Conservation (phyloP, 1,140 invertebrate species). For the Calliphora vicina region DNA sequence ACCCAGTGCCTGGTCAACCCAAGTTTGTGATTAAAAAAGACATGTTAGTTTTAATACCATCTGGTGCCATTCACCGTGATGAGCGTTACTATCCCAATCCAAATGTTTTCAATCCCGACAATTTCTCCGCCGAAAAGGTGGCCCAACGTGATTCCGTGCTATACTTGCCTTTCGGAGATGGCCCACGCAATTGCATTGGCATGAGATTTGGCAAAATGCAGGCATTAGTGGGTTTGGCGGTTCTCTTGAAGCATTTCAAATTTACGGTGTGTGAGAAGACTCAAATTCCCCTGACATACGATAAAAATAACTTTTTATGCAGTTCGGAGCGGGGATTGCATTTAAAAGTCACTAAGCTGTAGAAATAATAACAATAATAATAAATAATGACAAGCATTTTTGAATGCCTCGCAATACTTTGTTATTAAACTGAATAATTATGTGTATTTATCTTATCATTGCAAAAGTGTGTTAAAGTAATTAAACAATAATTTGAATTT, state of each 20-base stretch:
- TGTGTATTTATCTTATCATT: neutral
- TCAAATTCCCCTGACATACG: conserved; percentile 24
- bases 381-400: neutral
- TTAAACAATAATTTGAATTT: too few relatives aligned
- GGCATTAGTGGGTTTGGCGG: conserved; percentile 55
- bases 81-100: conserved; percentile 66
- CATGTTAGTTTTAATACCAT: conserved; percentile 65
- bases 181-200: conserved; percentile 65
- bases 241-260: conserved; percentile 54
- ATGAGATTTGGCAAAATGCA: conserved; percentile 60
- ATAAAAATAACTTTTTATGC: conserved; percentile 28
- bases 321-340: conserved; percentile 27
- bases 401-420: neutral
- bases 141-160: conserved; percentile 59
- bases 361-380: neutral
- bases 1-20: conserved; percentile 57
- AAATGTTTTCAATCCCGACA: conserved; percentile 67
- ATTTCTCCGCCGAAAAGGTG: conserved; percentile 63
- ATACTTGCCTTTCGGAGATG: conserved; percentile 68
- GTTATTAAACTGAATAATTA: too few relatives aligned
- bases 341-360: conserved; percentile 27
- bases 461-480: too few relatives aligned
- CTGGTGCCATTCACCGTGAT: conserved; percentile 68
- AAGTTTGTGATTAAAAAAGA: conserved; percentile 56
- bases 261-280: conserved; percentile 45